Evolutionary conservation across 2,797 vertebrate genomes (phyloP).

Genomic region (Anabas testudineus): DNA sequence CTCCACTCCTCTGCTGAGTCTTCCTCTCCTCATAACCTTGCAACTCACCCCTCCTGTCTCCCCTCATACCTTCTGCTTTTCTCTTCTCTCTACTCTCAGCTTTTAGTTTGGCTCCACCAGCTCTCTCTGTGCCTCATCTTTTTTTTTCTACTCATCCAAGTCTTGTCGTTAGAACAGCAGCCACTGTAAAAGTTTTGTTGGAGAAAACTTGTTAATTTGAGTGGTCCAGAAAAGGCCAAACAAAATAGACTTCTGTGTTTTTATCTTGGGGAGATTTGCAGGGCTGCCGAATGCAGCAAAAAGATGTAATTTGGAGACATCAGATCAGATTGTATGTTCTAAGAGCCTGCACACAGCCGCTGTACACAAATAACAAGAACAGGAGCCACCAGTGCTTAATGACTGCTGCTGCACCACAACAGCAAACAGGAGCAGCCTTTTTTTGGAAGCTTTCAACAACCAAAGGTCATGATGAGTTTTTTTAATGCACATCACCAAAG

Average conservation of each 20-base stretch:
- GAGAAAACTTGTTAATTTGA: slow-evolving; percentile 55
- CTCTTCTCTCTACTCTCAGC: slow-evolving; percentile 3
- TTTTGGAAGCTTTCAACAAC: slow-evolving; percentile 13
- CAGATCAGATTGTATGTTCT: slow-evolving; percentile 42
- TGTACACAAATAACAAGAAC: slow-evolving; percentile 31
- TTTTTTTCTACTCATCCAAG: slow-evolving; percentile 2
- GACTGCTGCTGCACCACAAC: slow-evolving; percentile 11
- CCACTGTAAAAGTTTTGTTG: slow-evolving; percentile 51
- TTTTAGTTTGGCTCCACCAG: slow-evolving; percentile 30
- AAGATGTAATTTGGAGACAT: slow-evolving; percentile 64
- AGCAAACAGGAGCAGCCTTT: slow-evolving; percentile 24
- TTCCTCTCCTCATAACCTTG: slow-evolving; percentile 52
- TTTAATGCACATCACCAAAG: background rate
- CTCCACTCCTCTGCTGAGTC: slow-evolving; percentile 56
- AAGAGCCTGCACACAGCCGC: slow-evolving; percentile 19
- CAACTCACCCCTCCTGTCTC: background rate
- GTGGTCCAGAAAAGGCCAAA: slow-evolving; percentile 51
- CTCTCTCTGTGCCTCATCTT: background rate
- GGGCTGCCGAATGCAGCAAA: slow-evolving; percentile 39
- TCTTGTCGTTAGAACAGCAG: slow-evolving; percentile 44
- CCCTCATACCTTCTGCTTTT: background rate
- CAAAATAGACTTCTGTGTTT: slow-evolving; percentile 50
- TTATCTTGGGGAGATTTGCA: slow-evolving; percentile 42
- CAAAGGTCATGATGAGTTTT: slow-evolving; percentile 31
- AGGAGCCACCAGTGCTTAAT: slow-evolving; percentile 36